Evolutionary conservation across 2,113 vertebrate species (phyloP).

Genomic region (Pygoscelis adeliae): DNA sequence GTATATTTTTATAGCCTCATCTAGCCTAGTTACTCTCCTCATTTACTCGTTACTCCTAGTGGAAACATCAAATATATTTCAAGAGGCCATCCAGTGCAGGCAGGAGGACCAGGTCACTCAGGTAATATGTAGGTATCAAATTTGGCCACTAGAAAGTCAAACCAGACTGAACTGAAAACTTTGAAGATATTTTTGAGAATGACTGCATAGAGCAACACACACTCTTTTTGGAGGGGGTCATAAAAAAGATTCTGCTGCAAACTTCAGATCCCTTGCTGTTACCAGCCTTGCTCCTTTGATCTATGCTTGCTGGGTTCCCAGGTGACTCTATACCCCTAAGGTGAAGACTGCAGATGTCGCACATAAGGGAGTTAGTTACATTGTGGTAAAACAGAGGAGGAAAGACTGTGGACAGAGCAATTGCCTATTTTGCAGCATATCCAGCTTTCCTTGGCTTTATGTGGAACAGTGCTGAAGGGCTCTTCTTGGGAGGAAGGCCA

Average conservation of each 20-base stretch:
- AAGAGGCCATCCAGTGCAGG: background rate
- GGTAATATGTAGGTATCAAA: background rate
- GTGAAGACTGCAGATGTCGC: background rate
- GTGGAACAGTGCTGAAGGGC: background rate
- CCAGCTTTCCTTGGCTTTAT: background rate
- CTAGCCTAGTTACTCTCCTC: background rate
- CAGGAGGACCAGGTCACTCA: background rate
- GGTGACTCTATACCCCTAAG: background rate
- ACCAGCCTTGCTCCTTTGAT: background rate
- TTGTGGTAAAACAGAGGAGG: background rate
- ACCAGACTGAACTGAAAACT: background rate
- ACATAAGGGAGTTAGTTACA: background rate
- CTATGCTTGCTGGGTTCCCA: accelerated
- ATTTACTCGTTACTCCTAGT: background rate
- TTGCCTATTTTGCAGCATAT: background rate
- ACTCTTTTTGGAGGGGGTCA: background rate
- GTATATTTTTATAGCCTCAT: background rate
- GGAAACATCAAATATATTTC: background rate
- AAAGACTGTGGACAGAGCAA: background rate
- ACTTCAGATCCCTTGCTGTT: background rate
- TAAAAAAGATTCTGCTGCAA: background rate
- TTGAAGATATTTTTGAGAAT: background rate
- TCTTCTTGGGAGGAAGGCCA: background rate
- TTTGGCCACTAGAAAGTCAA: background rate
- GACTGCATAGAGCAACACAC: background rate